Base-by-base conservation (phyloP, 2,113 vertebrate species). In the Rhipidura dahli region DNA sequence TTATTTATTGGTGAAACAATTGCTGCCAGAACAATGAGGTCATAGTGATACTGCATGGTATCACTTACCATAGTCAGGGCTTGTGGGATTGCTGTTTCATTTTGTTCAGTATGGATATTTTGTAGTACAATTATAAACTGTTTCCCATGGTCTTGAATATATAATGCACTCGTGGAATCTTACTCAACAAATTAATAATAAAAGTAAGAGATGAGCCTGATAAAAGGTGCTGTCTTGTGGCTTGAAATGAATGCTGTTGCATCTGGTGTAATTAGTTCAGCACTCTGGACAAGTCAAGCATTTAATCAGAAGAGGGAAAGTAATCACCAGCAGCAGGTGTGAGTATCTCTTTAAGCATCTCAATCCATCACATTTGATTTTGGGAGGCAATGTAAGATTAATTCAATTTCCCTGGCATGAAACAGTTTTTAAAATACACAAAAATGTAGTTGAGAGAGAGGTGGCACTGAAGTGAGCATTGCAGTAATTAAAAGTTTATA, bases 251-350 rank as follows among this genome's bases (percentile, higher is more conserved):
- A 23, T 19, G 60, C 69, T 39, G 49, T 31, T 88, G 56, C 65
- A 27, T 65, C 60, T 83, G 31, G 51, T 66, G 81, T 83, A 82
- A 70, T 90, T 93, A 90, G 73, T 88, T 84, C 86, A 95, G 90
- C 89, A 54, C 54, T 54, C 77, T 89, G 83, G 85, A 79, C 35
- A 70, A 95, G 81, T 79, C 57, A 72, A 75, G 61, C 76, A 76
- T 87, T 83, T 94, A 90, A 94, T 94, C 84, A 93, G 89, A 61
- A 79, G 35, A 77, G 47, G 56, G 42, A 82, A 83, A 78, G 64
- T 50, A 86, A 87, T 83, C 79, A 61, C 59, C 59, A 69, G 5
- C 19, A 85, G 60, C 76, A 96, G 76, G 86, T 94, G 77, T 64
- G 76, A 68, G 20, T 83, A 53, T 85, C 56, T 84, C 45, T 56